These are phyloP conservation scores for Cottoperca gobio DNA, from an alignment of 2,797 vertebrate genomes.

Conservation along the genomic window DNA sequence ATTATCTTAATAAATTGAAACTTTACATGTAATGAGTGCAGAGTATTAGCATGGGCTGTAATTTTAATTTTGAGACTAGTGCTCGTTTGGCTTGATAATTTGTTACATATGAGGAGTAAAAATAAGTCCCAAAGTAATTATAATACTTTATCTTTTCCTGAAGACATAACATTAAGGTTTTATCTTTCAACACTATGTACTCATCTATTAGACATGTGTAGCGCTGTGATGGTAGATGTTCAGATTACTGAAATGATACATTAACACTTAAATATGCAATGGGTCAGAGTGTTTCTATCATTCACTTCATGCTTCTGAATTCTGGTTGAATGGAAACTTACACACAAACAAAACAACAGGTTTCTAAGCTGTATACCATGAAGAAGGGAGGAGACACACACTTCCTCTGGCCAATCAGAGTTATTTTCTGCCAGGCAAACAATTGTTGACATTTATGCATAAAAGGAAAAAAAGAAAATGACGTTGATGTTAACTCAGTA, in stretches of 20 bases:
- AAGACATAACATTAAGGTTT: neutral
- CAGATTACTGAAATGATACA: neutral
- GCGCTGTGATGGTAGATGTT: neutral
- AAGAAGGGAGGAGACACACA: constrained; percentile 67
- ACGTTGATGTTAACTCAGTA: neutral
- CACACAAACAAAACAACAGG: constrained; percentile 53
- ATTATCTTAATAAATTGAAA: constrained; percentile 14
- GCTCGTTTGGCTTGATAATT: constrained; percentile 39
- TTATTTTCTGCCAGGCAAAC: constrained; percentile 1
- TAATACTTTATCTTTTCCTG: constrained; percentile 3
- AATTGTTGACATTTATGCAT: constrained; percentile 3
- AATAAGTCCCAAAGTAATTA: constrained; percentile 20
- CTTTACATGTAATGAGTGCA: constrained; percentile 10
- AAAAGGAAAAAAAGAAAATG: neutral
- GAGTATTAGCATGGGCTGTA: constrained; percentile 24
- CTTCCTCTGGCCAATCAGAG: constrained; percentile 55
- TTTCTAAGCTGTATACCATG: constrained; percentile 29
- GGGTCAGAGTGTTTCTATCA: neutral
- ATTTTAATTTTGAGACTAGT: constrained; percentile 54
- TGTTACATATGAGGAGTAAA: constrained; percentile 15
- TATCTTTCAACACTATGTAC: neutral
- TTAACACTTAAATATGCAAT: constrained; percentile 21
- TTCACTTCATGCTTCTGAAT: neutral
- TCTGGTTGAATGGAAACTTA: constrained; percentile 4
- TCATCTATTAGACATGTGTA: neutral